phyloP scores from a whole-genome alignment of 2,888 invertebrate genomes.

The Noctua comes region DNA sequence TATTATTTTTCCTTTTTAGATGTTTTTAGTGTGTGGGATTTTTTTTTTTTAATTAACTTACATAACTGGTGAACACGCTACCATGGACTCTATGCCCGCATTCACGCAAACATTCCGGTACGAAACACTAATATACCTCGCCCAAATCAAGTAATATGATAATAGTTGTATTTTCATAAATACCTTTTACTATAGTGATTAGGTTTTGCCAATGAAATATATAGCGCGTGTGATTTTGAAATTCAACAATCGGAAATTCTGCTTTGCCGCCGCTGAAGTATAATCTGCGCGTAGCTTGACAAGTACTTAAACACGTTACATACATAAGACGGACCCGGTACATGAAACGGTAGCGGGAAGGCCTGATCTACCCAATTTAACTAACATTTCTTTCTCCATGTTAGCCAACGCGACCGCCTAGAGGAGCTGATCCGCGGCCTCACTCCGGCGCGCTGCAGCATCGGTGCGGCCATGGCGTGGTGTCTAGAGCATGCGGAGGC shows the following conservation, averaged over 20 bases:
- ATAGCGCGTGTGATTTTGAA: not conserved
- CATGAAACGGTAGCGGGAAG: not conserved
- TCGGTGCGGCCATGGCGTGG: conserved; percentile 99
- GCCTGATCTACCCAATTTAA: not conserved
- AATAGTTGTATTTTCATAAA: not conserved
- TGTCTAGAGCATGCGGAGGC: conserved; percentile 99
- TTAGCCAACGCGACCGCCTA: conserved; percentile 96
- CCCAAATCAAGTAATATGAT: too few species aligned
- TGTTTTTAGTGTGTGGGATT: not conserved
- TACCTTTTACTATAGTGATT: not conserved
- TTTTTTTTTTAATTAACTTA: not conserved
- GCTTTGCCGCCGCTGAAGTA: not conserved
- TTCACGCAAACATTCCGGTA: not conserved
- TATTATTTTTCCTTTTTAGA: not conserved
- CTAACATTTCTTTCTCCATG: conserved; percentile 43
- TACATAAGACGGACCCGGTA: not conserved
- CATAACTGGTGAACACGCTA: not conserved
- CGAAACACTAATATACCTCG: too few species aligned
- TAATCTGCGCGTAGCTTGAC: not conserved
- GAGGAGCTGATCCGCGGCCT: conserved; percentile 97
- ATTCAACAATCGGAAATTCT: not conserved
- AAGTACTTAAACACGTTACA: not conserved
- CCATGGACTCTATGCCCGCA: not conserved
- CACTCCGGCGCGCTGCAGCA: conserved; percentile 94
- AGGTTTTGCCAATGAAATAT: not conserved